Conservation (phyloP, 64 coral and sea anemone species). For the Pachyseris speciosa region DNA sequence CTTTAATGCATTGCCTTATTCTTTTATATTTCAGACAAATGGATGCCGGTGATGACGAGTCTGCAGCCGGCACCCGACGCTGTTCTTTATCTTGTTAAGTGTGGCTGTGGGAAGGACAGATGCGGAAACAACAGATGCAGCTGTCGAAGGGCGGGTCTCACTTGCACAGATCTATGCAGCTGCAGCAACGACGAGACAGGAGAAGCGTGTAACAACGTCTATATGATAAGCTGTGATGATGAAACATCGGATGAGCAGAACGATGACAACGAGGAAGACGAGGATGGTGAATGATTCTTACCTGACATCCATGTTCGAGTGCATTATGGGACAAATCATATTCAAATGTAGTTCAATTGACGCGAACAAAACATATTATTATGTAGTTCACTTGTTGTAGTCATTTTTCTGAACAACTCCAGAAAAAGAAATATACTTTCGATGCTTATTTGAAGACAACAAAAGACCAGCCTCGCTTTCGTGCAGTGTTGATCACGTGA, state of each 20-base stretch:
- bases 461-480: constrained; percentile 32
- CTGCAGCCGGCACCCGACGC: constrained; percentile 62
- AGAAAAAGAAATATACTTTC: constrained; percentile 45
- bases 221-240: constrained; percentile 69
- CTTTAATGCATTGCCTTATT: constrained; percentile 13
- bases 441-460: constrained; percentile 36
- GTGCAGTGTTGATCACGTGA: too few species aligned
- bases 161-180: constrained; percentile 65
- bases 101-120: constrained; percentile 59
- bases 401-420: constrained; percentile 45
- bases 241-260: constrained; percentile 63
- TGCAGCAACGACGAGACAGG: constrained; percentile 29
- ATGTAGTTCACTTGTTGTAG: constrained; percentile 31
- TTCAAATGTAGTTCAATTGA: constrained; percentile 32
- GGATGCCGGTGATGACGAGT: background rate
- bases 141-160: constrained; percentile 49
- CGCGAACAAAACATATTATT: constrained; percentile 43
- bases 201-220: too few species aligned
- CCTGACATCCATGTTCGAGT: too few species aligned
- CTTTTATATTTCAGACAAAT: constrained; percentile 20
- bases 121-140: constrained; percentile 50
- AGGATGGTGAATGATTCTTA: constrained; percentile 51
- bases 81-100: constrained; percentile 65
- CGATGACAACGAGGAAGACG: constrained; percentile 35
- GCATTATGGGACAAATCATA: too few species aligned